These are phyloP conservation scores for Mastomys natalensis DNA, from an alignment of 2,113 vertebrate genomes.

Conservation along the genomic window DNA sequence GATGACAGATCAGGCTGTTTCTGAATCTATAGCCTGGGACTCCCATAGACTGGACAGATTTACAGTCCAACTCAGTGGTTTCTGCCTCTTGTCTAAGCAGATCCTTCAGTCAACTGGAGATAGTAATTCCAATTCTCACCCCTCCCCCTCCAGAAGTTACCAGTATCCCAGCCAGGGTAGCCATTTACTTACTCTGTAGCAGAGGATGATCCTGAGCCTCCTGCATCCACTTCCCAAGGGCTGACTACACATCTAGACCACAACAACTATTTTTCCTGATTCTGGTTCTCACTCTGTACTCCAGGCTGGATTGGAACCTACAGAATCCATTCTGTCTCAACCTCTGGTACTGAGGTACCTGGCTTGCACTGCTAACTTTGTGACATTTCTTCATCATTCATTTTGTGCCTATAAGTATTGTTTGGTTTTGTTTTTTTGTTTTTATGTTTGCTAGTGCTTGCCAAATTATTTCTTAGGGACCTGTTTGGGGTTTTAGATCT, in stretches of 20 bases:
- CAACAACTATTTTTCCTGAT: background rate
- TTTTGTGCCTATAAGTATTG: background rate
- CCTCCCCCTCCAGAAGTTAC: background rate
- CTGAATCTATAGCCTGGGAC: background rate
- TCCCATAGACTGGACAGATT: background rate
- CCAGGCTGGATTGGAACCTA: background rate
- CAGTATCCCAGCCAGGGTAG: background rate
- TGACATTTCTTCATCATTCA: background rate
- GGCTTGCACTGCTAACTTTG: background rate
- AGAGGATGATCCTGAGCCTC: background rate
- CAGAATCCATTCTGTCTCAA: background rate
- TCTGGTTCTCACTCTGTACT: background rate
- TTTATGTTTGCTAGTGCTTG: background rate
- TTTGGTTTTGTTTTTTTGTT: background rate
- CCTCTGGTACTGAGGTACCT: no score
- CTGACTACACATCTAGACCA: background rate
- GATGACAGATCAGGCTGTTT: background rate
- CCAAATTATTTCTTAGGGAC: background rate
- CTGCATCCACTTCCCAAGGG: background rate
- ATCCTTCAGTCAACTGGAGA: background rate
- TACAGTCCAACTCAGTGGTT: no score
- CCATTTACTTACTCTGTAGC: background rate
- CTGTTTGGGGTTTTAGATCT: background rate
- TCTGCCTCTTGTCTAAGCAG: no score
- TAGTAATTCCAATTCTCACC: background rate